Evolutionary conservation across 2,797 vertebrate genomes (phyloP).

Genomic region (Pangasius macronema): DNA sequence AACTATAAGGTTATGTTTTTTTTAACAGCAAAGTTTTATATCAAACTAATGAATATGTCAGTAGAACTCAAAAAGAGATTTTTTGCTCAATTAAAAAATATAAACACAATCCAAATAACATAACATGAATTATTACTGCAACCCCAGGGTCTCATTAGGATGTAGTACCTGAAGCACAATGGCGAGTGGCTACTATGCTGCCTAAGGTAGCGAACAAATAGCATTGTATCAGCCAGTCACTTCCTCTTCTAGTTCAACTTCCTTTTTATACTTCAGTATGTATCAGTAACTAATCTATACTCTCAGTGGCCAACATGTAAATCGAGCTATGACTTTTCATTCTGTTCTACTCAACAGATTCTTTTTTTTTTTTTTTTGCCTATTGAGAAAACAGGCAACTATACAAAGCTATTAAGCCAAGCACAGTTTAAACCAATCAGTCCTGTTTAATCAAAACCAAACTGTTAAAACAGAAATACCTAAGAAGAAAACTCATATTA

Average conservation of each 20-base stretch:
- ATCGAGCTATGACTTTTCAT: not conserved
- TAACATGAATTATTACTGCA: too few relatives aligned
- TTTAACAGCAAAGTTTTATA: not conserved
- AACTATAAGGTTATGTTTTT: not conserved
- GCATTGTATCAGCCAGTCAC: slow-evolving; percentile 34
- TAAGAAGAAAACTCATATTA: not conserved
- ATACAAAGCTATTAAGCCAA: not conserved
- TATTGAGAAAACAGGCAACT: not conserved
- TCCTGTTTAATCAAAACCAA: too few relatives aligned
- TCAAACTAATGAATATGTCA: not conserved
- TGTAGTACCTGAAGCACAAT: not conserved
- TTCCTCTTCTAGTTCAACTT: slow-evolving; percentile 61
- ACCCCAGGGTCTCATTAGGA: not conserved
- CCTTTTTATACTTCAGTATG: slow-evolving; percentile 26
- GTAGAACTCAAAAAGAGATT: not conserved
- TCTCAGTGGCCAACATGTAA: not conserved
- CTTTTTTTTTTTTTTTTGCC: not conserved
- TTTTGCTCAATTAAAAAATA: not conserved
- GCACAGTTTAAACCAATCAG: not conserved
- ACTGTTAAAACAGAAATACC: not conserved
- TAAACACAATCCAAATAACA: not conserved
- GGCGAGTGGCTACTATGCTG: not conserved
- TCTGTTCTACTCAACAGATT: not conserved
- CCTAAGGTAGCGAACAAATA: slow-evolving; percentile 30
- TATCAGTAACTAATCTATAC: not conserved